A percentile compares a stretch with the other conserved stretches of the same genome.
Evolutionary conservation across 2,797 vertebrate genomes (phyloP).

Genomic region (Denticeps clupeoides): DNA sequence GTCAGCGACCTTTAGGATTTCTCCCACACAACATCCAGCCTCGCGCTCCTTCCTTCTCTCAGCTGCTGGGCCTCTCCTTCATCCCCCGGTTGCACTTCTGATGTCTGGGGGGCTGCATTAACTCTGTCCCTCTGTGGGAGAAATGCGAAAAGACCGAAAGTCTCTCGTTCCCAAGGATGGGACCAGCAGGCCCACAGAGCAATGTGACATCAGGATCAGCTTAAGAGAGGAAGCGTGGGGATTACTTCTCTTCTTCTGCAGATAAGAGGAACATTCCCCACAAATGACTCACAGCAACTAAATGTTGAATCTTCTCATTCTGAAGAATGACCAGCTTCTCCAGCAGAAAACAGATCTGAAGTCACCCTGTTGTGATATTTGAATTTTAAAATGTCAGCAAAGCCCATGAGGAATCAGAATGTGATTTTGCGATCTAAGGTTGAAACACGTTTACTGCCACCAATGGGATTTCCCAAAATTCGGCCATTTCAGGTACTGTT

Average conservation of each 20-base stretch:
- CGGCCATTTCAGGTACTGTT: no score
- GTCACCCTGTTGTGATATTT: no score
- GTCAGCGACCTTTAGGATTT: conserved; percentile 51
- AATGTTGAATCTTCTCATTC: conserved; percentile 26
- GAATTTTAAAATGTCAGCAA: no score
- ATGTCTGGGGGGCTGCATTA: conserved; percentile 50
- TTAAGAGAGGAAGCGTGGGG: conserved; percentile 48
- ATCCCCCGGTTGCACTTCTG: conserved; percentile 34
- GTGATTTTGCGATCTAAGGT: no score
- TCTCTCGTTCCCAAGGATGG: conserved; percentile 43
- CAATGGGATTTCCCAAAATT: no score
- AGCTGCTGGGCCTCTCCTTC: conserved; percentile 37
- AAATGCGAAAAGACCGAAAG: conserved; percentile 54
- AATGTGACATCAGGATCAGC: conserved; percentile 47
- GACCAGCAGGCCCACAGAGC: conserved; percentile 33
- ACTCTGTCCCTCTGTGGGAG: conserved; percentile 54
- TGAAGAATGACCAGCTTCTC: conserved; percentile 10
- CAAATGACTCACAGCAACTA: background rate
- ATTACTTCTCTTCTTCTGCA: conserved; percentile 35
- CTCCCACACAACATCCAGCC: conserved; percentile 55
- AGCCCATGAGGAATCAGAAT: no score
- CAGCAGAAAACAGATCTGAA: conserved; percentile 1
- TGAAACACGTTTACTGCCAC: no score
- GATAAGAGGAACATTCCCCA: conserved; percentile 11
- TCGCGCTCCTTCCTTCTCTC: conserved; percentile 26